Percentiles rank a stretch among this genome's conserved stretches.
phyloP scores from a whole-genome alignment of 1,140 invertebrate species.

The Scaptomyza montana region DNA sequence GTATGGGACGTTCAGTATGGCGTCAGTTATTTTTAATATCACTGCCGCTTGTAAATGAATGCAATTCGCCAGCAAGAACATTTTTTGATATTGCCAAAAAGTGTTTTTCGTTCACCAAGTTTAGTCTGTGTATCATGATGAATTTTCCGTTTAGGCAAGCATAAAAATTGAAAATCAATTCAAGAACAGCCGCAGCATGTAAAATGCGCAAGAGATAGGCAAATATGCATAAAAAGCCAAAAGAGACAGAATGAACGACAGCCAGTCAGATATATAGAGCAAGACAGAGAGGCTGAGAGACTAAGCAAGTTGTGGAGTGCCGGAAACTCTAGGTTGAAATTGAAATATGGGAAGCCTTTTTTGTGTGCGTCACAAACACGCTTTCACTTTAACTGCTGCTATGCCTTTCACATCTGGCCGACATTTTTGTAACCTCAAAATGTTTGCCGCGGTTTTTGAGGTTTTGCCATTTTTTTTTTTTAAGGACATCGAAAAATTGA shows the following conservation, averaged over 20 bases:
- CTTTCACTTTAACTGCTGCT: not conserved
- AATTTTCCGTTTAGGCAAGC: slow-evolving; percentile 73
- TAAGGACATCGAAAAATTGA: slow-evolving; percentile 9
- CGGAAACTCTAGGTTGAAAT: slow-evolving; percentile 17
- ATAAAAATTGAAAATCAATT: slow-evolving; percentile 76
- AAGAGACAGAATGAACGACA: slow-evolving; percentile 3
- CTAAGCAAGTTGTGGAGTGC: not conserved
- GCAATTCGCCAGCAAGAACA: slow-evolving; percentile 27
- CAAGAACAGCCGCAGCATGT: slow-evolving; percentile 43
- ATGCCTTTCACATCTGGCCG: not conserved
- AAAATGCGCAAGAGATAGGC: slow-evolving; percentile 46
- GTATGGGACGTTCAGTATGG: not conserved
- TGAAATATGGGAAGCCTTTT: slow-evolving; percentile 24
- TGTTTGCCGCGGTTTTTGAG: slow-evolving; percentile 14
- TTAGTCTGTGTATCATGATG: slow-evolving; percentile 32
- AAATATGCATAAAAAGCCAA: slow-evolving; percentile 44
- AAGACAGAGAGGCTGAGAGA: too few relatives aligned
- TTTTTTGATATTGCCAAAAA: slow-evolving; percentile 13
- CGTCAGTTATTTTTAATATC: slow-evolving; percentile 8
- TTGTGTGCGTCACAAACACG: slow-evolving; percentile 10
- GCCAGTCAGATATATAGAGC: not conserved
- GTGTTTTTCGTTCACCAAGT: slow-evolving; percentile 7
- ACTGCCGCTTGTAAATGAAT: slow-evolving; percentile 11
- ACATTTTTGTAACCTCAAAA: slow-evolving; percentile 24
- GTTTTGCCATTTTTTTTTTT: slow-evolving; percentile 6